Evolutionary conservation across 2,888 invertebrate species (phyloP), one percentile per base, ranked within the genome.

Genomic region (Ctena decussata): DNA sequence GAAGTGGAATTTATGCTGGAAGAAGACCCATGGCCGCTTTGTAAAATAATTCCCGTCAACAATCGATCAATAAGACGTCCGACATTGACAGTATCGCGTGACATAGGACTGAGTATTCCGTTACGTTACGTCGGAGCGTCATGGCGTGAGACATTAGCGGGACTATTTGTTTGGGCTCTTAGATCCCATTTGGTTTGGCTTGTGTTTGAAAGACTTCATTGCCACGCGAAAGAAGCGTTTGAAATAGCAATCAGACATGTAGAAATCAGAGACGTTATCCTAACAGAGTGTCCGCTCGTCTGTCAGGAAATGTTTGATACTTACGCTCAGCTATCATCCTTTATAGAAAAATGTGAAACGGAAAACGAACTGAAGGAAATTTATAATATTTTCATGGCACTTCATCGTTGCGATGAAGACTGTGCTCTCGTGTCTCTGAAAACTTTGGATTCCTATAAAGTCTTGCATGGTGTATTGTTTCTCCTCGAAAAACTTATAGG

Each of bases 1-100:
- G 90, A 90, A 60, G 91, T 90, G 5, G 91, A 91, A 74, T 90
- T 91, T 39, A 91, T 91, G 90, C 60, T 91, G 21, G 91, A 91
- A 65, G 91, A 91, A 39, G 91, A 91, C 41, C 91, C 91, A 11
- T 91, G 91, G 91, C 91, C 91, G 0, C 73, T 90, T 74, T 90
- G 90, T 73, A 86, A 88, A 71, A 87, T 91, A 21, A 85, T 90
- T 12, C 86, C 91, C 0, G 84, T 90, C 24, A 86, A 89, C 60
- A 90, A 88, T 79, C 30, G 69, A 18, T 87, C 87, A 12, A 60
- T 86, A 21, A 83, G 83, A 49, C 84, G 84, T n/a, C 90, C 87
- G 1, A 49, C 77, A 11, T 83, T 87, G 12, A 73, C 88, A 6
- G 71, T 86, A 0, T 77, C 81, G 0, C 83, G 86, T 60, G 89